Percentiles rank a stretch among this genome's conserved stretches.
Evolutionary conservation across 1,140 invertebrate genomes (phyloP).

Genomic region (Drosophila chauvacae): DNA sequence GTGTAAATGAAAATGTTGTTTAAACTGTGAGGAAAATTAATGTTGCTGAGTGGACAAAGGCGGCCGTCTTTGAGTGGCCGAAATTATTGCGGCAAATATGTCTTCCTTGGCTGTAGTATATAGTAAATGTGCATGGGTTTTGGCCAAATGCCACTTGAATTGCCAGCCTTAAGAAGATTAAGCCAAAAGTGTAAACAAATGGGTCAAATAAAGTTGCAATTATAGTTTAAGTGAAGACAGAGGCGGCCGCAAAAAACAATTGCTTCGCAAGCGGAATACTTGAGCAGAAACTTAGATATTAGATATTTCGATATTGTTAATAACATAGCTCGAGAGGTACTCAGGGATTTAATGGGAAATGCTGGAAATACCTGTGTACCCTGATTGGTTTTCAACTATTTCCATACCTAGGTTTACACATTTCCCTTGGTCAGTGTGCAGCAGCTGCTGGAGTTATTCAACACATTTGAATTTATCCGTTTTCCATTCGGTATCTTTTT

Average conservation of each 20-base stretch:
- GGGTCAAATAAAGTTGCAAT: constrained; percentile 16
- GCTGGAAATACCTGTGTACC: not conserved
- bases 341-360: not conserved
- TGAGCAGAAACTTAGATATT: constrained; percentile 1
- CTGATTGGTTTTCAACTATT: not conserved
- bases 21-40: constrained; percentile 56
- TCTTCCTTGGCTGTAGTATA: not conserved
- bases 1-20: constrained; percentile 58
- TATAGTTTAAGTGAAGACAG: not conserved
- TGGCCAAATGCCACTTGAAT: constrained; percentile 15
- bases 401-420: not conserved
- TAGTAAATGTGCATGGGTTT: not conserved
- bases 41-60: constrained; percentile 38
- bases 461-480: constrained; percentile 13
- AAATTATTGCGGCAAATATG: constrained; percentile 43
- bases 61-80: constrained; percentile 8
- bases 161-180: constrained; percentile 22
- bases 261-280: not conserved
- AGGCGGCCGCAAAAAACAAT: not conserved
- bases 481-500: constrained; percentile 22
- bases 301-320: not conserved
- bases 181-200: constrained; percentile 31
- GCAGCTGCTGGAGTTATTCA: constrained; percentile 20
- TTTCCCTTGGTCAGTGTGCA: not conserved
- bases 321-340: not conserved